phyloP scores from a whole-genome alignment of 2,888 invertebrate genomes.

The Pachycephus smyrnensis region DNA sequence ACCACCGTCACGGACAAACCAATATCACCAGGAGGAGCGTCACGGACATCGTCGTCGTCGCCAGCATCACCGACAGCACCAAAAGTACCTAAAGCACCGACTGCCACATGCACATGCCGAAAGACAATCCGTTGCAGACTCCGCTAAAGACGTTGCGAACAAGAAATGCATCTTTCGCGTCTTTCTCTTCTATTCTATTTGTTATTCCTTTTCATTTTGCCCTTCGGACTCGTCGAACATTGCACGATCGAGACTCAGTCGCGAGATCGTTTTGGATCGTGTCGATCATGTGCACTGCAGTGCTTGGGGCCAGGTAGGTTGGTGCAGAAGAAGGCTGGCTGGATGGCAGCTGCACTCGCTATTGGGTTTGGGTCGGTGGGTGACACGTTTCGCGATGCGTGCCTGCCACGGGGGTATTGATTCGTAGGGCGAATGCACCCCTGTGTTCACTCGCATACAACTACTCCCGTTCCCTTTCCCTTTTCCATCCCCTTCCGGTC shows the following conservation, averaged over 20 bases:
- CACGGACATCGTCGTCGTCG: not conserved
- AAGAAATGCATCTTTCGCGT: too few relatives aligned
- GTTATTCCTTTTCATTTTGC: too few relatives aligned
- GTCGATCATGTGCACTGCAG: not conserved
- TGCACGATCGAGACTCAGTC: too few relatives aligned
- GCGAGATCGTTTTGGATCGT: too few relatives aligned
- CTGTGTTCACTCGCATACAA: constrained; percentile 5
- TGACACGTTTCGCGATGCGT: constrained; percentile 58
- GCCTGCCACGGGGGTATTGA: constrained; percentile 52
- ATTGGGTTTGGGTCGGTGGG: constrained; percentile 57
- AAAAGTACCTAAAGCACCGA: too few relatives aligned
- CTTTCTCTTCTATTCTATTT: too few relatives aligned
- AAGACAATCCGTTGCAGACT: too few relatives aligned
- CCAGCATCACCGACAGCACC: too few relatives aligned
- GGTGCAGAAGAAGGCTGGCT: constrained; percentile 25
- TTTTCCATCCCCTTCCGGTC: not conserved
- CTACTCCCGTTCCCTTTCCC: not conserved
- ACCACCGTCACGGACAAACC: constrained; percentile 6
- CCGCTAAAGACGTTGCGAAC: too few relatives aligned
- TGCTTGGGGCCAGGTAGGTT: not conserved
- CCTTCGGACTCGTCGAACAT: too few relatives aligned
- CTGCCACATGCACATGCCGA: too few relatives aligned
- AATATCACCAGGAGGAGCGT: constrained; percentile 4
- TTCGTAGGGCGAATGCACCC: constrained; percentile 52
- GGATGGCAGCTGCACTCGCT: constrained; percentile 48